Percentiles rank a stretch among this genome's conserved stretches.
phyloP scores from a whole-genome alignment of 1,140 invertebrate genomes.

The Teleogryllus occipitalis region DNA sequence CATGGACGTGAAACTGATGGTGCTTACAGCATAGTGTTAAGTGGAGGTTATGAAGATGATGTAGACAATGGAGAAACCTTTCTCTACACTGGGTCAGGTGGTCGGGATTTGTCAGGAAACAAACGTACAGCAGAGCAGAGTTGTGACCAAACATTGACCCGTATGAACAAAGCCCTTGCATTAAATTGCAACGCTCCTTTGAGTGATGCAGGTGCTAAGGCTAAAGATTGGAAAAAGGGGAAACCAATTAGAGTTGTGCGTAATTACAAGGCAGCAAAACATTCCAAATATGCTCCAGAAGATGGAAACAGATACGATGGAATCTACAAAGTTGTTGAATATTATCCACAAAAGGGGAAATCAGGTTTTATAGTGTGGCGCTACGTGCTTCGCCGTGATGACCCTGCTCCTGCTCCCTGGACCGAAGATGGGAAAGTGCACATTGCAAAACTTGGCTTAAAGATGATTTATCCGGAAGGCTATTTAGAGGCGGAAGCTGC shows the following conservation, averaged over 20 bases:
- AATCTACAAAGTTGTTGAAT: constrained; percentile 75
- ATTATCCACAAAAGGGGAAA: constrained; percentile 70
- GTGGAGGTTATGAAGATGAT: constrained; percentile 83
- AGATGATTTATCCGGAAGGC: constrained; percentile 58
- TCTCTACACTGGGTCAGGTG: constrained; percentile 76
- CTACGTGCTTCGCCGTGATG: constrained; percentile 69
- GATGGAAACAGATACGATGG: constrained; percentile 69
- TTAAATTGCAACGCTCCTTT: constrained; percentile 63
- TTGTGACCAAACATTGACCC: constrained; percentile 68
- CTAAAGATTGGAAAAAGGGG: constrained; percentile 63
- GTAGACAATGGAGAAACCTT: constrained; percentile 76
- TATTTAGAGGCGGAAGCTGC: constrained; percentile 56
- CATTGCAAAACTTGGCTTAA: constrained; percentile 34
- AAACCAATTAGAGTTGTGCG: constrained; percentile 73
- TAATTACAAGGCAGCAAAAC: constrained; percentile 63
- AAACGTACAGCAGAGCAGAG: constrained; percentile 73
- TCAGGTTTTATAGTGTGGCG: constrained; percentile 77
- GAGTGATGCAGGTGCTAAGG: constrained; percentile 58
- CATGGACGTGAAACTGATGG: constrained; percentile 71
- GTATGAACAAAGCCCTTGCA: constrained; percentile 73
- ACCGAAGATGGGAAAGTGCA: constrained; percentile 57
- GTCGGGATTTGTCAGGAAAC: constrained; percentile 73
- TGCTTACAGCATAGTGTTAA: constrained; percentile 75
- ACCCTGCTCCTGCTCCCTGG: constrained; percentile 74
- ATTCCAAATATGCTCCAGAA: constrained; percentile 69